Base-by-base conservation (phyloP, 2,797 vertebrate species). In the Ambastaia sidthimunki region DNA sequence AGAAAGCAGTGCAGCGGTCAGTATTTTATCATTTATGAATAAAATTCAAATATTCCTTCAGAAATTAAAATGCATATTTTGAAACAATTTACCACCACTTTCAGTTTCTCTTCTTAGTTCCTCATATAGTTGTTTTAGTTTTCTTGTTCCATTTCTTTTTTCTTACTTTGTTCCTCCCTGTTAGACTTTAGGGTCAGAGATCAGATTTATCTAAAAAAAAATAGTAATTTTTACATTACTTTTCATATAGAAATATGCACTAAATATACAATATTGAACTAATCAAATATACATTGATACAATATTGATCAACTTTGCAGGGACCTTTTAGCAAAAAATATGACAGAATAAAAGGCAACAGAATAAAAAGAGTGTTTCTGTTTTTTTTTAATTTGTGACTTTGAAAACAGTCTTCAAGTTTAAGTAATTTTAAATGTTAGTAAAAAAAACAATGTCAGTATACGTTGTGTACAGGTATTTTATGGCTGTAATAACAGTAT, bases 1-100 rank as follows among this genome's bases (percentile, higher is more conserved):
- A 99, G 87, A 99, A 98, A 93, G 94, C 97, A 92, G 96, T 99
- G 91, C 98, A 99, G 96, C 97, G 98, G 98, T 99, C 96, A 99
- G 98, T 99, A 99, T 96, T 95, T 86, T 89, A 87, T 95, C 95
- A 96, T 96, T 94, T 96, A 9, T 59, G 93, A 95, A 28, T 28
- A 28, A 28, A 28, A 28, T 28, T 95, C 37, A 41, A 41, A 41
- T 9, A 41, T 9, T 9, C 4, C 34, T 9, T 7, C 37, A 41
- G 7, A 41, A 41, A 80, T 85, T 88, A 81, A 84, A 63, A 19
- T 70, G 80, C 82, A 83, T 93, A 68, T 84, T 86, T 80, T 89
- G 93, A 85, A 91, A 94, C 89, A 71, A 88, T 89, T 78, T 81
- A 82, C 67, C 84, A 87, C 84, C 82, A 80, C 70, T 60, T 84